Conservation (phyloP, 1,140 invertebrate genomes). For the Apis florea region DNA sequence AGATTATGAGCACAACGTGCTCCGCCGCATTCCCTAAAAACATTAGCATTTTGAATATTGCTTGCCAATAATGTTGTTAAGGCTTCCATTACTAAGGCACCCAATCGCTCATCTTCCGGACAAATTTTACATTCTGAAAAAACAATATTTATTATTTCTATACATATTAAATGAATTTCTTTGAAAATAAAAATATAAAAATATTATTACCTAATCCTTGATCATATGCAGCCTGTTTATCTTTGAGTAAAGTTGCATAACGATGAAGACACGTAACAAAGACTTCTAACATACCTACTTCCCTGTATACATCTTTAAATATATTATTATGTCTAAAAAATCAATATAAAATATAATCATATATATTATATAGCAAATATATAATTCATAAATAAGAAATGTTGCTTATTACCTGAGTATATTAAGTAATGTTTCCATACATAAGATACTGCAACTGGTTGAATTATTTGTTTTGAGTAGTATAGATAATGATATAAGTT, state of each 20-base stretch:
- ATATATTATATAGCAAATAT: no score
- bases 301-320: slow-evolving; percentile 98
- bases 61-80: slow-evolving; percentile 89
- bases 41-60: slow-evolving; percentile 93
- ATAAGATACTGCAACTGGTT: slow-evolving; percentile 90
- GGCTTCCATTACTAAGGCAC: slow-evolving; percentile 92
- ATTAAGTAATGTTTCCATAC: slow-evolving; percentile 93
- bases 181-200: slow-evolving; percentile 6
- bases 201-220: slow-evolving; percentile 72
- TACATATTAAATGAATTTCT: not conserved
- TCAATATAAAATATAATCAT: no score
- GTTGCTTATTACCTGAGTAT: slow-evolving; percentile 85
- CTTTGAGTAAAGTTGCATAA: slow-evolving; percentile 90
- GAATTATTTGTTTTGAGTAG: slow-evolving; percentile 92
- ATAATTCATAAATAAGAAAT: not conserved
- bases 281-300: slow-evolving; percentile 98
- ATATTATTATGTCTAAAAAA: slow-evolving; percentile 90
- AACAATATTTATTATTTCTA: slow-evolving; percentile 4
- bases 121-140: slow-evolving; percentile 81
- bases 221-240: slow-evolving; percentile 82
- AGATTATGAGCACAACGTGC: slow-evolving; percentile 94
- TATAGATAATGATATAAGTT: slow-evolving; percentile 97
- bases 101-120: slow-evolving; percentile 88
- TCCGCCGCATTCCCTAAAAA: slow-evolving; percentile 95
- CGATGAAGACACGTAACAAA: slow-evolving; percentile 95